Conservation (phyloP, 2,888 invertebrate genomes). For the Drosophila longiperda region DNA sequence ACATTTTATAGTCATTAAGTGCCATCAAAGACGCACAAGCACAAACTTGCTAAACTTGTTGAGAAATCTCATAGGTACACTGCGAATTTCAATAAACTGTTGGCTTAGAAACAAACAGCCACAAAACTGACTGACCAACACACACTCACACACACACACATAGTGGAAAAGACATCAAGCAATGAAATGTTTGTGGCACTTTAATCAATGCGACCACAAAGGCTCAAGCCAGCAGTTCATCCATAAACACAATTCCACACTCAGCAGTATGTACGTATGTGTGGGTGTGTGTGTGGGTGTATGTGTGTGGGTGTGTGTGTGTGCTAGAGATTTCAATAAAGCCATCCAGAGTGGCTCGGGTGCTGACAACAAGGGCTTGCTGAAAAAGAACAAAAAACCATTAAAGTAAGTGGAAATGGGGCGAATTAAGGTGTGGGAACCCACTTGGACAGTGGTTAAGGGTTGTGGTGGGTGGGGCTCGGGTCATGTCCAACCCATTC, state of each 20-base stretch:
- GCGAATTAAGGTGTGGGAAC: conserved; percentile 61
- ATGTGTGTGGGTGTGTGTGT: conserved; percentile 6
- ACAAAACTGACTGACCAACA: conserved; percentile 60
- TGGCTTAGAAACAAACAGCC: conserved; percentile 36
- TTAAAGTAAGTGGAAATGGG: conserved; percentile 79
- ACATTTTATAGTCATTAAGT: conserved; percentile 72
- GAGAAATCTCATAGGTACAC: conserved; percentile 33
- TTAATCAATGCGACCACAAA: conserved; percentile 69
- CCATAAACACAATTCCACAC: conserved; percentile 27
- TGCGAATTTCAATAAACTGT: conserved; percentile 71
- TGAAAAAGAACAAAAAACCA: conserved; percentile 67
- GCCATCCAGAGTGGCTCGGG: conserved; percentile 44
- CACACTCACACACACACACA: conserved; percentile 38
- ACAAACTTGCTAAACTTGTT: conserved; percentile 35
- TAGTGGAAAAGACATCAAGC: conserved; percentile 14
- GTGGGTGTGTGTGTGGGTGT: not conserved
- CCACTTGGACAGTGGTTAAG: not conserved
- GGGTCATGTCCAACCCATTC: conserved; percentile 24
- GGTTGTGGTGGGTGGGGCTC: not conserved
- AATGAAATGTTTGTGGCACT: conserved; percentile 62
- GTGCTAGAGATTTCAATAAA: conserved; percentile 53
- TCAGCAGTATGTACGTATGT: not conserved
- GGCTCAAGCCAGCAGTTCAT: conserved; percentile 39
- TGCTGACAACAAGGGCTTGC: conserved; percentile 52
- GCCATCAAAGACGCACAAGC: conserved; percentile 38